Conservation (phyloP, 1,140 invertebrate species). For the Drosophila malerkotliana region DNA sequence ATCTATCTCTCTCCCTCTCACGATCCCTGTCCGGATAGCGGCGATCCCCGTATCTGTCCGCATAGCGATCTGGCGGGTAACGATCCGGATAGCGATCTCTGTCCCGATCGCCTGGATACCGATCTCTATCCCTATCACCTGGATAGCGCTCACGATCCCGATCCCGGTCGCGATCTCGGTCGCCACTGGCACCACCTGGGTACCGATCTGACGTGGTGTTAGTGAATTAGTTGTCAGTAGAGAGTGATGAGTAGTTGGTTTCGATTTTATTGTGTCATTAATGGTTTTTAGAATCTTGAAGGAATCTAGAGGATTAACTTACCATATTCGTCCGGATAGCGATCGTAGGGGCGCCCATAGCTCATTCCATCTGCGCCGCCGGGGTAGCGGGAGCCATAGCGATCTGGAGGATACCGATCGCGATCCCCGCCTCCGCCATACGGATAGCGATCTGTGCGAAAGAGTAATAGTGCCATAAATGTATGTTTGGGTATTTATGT, state of each 20-base stretch:
- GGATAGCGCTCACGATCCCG: conserved; percentile 76
- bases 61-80: conserved; percentile 60
- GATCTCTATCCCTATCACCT: conserved; percentile 72
- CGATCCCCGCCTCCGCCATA: conserved; percentile 66
- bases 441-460: conserved; percentile 57
- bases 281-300: conserved; percentile 9
- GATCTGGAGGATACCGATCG: conserved; percentile 59
- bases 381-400: conserved; percentile 56
- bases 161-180: conserved; percentile 60
- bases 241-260: conserved; percentile 17
- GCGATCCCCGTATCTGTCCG: conserved; percentile 40
- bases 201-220: conserved; percentile 77
- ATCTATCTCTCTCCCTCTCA: conserved; percentile 66
- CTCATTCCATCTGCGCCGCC: conserved; percentile 56
- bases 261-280: conserved; percentile 42
- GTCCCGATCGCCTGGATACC: conserved; percentile 59
- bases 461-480: conserved; percentile 49
- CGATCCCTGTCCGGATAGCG: conserved; percentile 59
- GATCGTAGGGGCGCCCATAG: conserved; percentile 68
- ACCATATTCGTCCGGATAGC: conserved; percentile 75
- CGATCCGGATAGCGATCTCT: conserved; percentile 82
- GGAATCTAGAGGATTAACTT: conserved; percentile 4
- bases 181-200: conserved; percentile 83
- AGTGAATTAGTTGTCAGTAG: conserved; percentile 76
- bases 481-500: conserved; percentile 5